These are phyloP conservation scores for Leucozona laternaria DNA, from an alignment of 2,888 invertebrate genomes.

Conservation along the genomic window DNA sequence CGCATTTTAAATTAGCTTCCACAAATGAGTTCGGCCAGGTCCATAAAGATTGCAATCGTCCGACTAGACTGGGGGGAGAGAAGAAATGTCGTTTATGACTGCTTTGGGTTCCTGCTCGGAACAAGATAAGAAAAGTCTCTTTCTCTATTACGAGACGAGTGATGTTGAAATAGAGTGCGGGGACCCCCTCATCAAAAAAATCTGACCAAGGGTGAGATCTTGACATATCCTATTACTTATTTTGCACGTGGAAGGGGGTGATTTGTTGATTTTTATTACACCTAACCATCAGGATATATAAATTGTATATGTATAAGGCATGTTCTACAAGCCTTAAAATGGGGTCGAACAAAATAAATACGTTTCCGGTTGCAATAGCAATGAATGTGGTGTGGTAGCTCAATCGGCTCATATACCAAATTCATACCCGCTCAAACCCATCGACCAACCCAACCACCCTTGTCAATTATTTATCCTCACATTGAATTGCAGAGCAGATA, in stretches of 20 bases:
- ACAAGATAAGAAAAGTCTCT: slow-evolving; percentile 56
- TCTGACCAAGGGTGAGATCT: slow-evolving; percentile 70
- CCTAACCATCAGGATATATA: slow-evolving; percentile 70
- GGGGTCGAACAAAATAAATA: slow-evolving; percentile 46
- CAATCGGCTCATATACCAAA: slow-evolving; percentile 17
- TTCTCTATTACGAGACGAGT: background rate
- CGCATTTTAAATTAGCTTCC: slow-evolving; percentile 76
- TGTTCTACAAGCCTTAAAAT: slow-evolving; percentile 61
- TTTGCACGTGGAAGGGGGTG: slow-evolving; percentile 44
- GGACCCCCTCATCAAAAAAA: slow-evolving; percentile 37
- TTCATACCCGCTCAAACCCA: background rate
- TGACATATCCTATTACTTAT: slow-evolving; percentile 76
- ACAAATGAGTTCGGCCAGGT: slow-evolving; percentile 71
- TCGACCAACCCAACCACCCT: slow-evolving; percentile 36
- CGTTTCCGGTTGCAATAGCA: slow-evolving; percentile 58
- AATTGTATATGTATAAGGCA: slow-evolving; percentile 55
- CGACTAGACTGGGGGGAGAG: background rate
- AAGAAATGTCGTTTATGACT: slow-evolving; percentile 45
- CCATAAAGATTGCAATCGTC: slow-evolving; percentile 73
- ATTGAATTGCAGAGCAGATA: slow-evolving; percentile 74
- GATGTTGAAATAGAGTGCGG: background rate
- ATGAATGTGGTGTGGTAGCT: slow-evolving; percentile 39
- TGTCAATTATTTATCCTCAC: slow-evolving; percentile 74
- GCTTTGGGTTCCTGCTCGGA: slow-evolving; percentile 50
- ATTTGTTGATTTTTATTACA: slow-evolving; percentile 70